Base-by-base conservation (phyloP, 2,113 vertebrate genomes). In the Peromyscus californicus region DNA sequence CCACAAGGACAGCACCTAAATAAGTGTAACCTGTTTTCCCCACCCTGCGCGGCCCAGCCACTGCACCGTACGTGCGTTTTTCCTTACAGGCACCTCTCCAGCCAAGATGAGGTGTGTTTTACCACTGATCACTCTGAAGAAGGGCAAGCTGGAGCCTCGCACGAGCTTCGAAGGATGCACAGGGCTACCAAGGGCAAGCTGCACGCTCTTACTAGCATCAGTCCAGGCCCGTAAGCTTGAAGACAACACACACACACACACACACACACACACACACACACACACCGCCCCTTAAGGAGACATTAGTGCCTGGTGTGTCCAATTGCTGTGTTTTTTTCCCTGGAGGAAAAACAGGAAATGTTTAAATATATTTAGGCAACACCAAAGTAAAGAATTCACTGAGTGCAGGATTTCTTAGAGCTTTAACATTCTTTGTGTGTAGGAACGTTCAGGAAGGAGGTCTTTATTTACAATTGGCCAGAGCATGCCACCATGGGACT, bases 1-100 rank as follows among this genome's bases (percentile, higher is more conserved):
- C 31, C 26, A 3, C 2, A 7, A 22, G 21, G 26, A 33, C 67
- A 24, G 5, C 8, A 10, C 57, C 29, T 61, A 36, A 13, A 26
- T 86, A 48, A 65, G 42, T 21, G 17, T 26, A 1, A 5, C 42
- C 69, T 26, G 59, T 19, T 8, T 63, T 31, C 31, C 19, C 19
- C 63, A 9, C 4, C 10, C 1, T 3, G 0, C 1, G 0, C 26
- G 0, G 9, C 16, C 5, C 12, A 21, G 33, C 4, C 31, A 45
- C 19, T 1, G 17, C 0, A 2, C 45, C 7, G 2, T 0, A 0
- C 2, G 0, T 2, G 6, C 13, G 0, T 39, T 36, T 7, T 26
- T n/a, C 29, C 10, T 31, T 45, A 16, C 2, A 2, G 16, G 54
- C 78, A n/a, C 36, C 1, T 1, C 16, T 54, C 24, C 0, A 13